Conservation (phyloP, 2,888 invertebrate genomes). For the Hedya salicella region DNA sequence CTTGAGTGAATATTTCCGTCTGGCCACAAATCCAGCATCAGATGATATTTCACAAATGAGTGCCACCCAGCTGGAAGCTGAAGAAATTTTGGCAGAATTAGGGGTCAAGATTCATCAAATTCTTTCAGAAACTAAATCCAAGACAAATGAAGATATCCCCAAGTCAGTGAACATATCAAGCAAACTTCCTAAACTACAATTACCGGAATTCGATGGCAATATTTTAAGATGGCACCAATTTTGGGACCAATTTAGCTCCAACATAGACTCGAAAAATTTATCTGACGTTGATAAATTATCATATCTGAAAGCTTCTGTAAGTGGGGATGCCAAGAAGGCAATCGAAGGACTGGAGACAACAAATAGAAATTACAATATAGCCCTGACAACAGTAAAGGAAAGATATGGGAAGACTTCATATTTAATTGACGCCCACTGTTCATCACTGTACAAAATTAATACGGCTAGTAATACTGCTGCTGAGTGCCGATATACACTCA, state of each 20-base stretch:
- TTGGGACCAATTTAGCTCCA: conserved; percentile 13
- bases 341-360: not conserved
- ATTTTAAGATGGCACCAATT: conserved; percentile 13
- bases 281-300: conserved; percentile 12
- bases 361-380: not conserved
- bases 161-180: not conserved
- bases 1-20: no score
- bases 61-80: no score
- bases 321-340: not conserved
- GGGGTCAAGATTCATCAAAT: no score
- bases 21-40: no score
- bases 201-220: not conserved
- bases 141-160: no score
- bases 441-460: not conserved
- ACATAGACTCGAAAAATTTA: conserved; percentile 7
- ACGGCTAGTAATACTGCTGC: not conserved
- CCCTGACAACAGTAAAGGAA: not conserved
- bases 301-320: not conserved
- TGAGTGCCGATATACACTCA: not conserved
- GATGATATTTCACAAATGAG: no score
- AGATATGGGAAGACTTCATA: not conserved
- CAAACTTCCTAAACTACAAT: not conserved
- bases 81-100: no score
- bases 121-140: no score
- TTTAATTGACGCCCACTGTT: conserved; percentile 1